phyloP scores from a whole-genome alignment of 2,797 vertebrate genomes.

The Tolypeutes matacus region DNA sequence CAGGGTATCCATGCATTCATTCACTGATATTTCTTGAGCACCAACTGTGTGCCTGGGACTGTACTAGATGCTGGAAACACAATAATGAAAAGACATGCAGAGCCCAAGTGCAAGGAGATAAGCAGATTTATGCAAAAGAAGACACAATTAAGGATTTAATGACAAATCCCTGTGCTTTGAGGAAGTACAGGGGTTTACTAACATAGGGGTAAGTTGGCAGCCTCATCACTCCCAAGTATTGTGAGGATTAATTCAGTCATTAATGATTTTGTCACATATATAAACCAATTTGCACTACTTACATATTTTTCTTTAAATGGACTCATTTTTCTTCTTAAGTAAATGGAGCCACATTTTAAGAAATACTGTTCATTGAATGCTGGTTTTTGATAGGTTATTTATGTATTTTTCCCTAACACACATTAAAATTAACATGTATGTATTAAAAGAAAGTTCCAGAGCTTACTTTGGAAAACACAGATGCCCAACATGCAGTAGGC shows the following conservation, averaged over 20 bases:
- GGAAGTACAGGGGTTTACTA: neutral
- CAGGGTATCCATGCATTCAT: too few relatives aligned
- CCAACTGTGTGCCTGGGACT: neutral
- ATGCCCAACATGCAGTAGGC: neutral
- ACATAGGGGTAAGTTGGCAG: neutral
- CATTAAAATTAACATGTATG: neutral
- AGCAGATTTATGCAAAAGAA: neutral
- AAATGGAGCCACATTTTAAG: neutral
- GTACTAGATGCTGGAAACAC: neutral
- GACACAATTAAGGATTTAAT: neutral
- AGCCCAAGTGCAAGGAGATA: neutral
- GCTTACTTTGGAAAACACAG: neutral
- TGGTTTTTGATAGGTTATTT: neutral
- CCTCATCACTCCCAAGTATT: neutral
- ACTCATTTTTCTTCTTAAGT: neutral
- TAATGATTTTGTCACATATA: neutral
- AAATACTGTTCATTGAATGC: neutral
- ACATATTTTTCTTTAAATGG: neutral
- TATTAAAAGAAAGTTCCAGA: neutral
- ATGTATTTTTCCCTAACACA: neutral
- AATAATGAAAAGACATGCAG: neutral
- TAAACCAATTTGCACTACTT: neutral
- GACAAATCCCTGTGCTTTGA: conserved; percentile 3
- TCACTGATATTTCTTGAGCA: neutral
- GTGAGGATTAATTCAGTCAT: neutral